Base-by-base conservation (phyloP, 2,888 invertebrate genomes). In the Drosophila birchii region DNA sequence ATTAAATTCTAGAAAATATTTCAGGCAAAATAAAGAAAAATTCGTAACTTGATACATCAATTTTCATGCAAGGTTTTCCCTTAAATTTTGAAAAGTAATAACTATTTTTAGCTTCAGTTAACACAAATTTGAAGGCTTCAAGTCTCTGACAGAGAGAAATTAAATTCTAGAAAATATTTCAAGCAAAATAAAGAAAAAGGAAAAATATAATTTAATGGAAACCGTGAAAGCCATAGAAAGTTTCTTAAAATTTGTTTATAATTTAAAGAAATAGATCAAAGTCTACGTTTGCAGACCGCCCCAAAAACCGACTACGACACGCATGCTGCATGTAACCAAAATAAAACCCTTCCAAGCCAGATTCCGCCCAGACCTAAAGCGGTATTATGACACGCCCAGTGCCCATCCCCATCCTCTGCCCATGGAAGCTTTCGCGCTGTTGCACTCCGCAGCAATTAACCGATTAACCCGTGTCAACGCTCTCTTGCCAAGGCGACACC, bases 401-500 rank as follows among this genome's bases (percentile, higher is more conserved):
- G 29, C 49, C 32, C 34, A 6, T 14, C 47, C 47, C 26, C 20
- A 26, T 36, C 51, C 49, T 34, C 20, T 43, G 41, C 23, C 45
- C 41, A n/a, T 41, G 43, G 57, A 59, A 26, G 74, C 78, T 76
- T 77, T 14, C 51, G 75, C 51, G 75, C 70, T 69, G 58, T 75
- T 57, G 58, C 64, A 51, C 61, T 47, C 47, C n/a, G 56, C 57
- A 57, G 29, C 61, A 39, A 57, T 47, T 73, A 73, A 77, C 73
- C 78, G 44, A 81, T 78, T 88, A 86, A 87, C 88, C 74, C 62
- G 64, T 61, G 64, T 61, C 68, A 69, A 78, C 64, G 81, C 84
- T 73, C 80, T 84, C 72, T 73, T 80, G 78, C 75, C 86, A 89
- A 89, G 88, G 80, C 76, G 86, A 88, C 86, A 73, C 75, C 89